Evolutionary conservation across 1,140 invertebrate species (phyloP), one percentile per base, ranked within the genome.

Genomic region (Olivierus martensii): DNA sequence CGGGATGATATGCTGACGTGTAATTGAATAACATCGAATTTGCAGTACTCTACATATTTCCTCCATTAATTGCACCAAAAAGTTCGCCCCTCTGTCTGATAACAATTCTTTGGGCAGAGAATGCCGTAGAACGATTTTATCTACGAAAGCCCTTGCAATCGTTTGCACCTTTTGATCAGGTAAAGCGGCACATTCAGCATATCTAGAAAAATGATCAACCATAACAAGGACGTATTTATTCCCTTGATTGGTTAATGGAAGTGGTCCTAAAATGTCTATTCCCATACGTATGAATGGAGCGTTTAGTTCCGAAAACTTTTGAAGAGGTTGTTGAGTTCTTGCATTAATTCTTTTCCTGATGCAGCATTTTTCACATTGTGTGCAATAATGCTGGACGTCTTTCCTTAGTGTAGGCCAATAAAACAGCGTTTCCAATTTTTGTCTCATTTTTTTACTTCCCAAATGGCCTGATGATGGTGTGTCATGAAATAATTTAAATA

Each of bases 161-260:
- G 58, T 60, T 7, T 47, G 18, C 15, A 59, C 55, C 35, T 54
- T 42, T 15, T 64, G 55, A 44, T 61, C 41, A 15, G 48, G 43
- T 5, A 61, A 9, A 7, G 62, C 51, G 53, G 43, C 58, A 3
- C 53, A 54, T 46, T 62, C 58, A 11, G 39, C 38, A 49, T 49
- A 66, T 51, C 62, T 61, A 12, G 61, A 63, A 21, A 61, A 62
- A 22, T 62, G 65, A 47, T 66, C 63, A 11, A 49, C 39, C 0
- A 59, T 37, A 10, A 61, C 56, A 6, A 64, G 35, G 12, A 66
- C 60, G 47, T 64, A 64, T 22, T 47, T 54, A 19, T 62, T 62
- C 10, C 58, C 59, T 15, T 39, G 39, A 17, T 50, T 28, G 7
- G 62, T 59, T 3, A 18, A 21, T 9, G 53, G 55, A 10, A 65